phyloP scores from a whole-genome alignment of 2,888 invertebrate species.

The Brachyptera risi region DNA sequence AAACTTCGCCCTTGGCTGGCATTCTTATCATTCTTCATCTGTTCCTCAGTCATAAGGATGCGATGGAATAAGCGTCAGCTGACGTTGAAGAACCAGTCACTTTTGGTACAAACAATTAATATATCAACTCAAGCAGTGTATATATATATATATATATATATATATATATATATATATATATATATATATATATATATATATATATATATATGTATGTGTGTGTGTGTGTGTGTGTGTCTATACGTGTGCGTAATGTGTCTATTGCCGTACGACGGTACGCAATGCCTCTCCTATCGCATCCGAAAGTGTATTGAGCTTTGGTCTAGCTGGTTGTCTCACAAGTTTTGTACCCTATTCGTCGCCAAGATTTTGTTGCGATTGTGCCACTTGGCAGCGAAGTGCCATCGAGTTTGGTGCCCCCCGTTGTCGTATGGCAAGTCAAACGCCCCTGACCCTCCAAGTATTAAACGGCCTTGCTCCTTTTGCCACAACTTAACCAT shows the following conservation, averaged over 20 bases:
- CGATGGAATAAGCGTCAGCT: too few species aligned
- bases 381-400: constrained; percentile 34
- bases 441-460: constrained; percentile 14
- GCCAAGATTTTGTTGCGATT: constrained; percentile 32
- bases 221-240: too few species aligned
- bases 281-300: too few species aligned
- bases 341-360: constrained; percentile 20
- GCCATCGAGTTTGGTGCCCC: too few species aligned
- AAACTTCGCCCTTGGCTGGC: too few species aligned
- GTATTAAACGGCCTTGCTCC: neutral
- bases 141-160: constrained; percentile 24
- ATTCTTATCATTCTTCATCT: too few species aligned
- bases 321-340: constrained; percentile 11
- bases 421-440: too few species aligned
- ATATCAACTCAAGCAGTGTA: too few species aligned
- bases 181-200: constrained; percentile 26
- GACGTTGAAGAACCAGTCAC: too few species aligned
- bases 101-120: too few species aligned
- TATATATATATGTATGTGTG: neutral
- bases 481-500: neutral
- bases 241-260: neutral
- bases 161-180: constrained; percentile 30
- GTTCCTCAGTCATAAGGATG: too few species aligned
- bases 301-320: too few species aligned
- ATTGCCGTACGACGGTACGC: neutral